Conservation (phyloP, 1,140 invertebrate genomes). For the Penaeus indicus region DNA sequence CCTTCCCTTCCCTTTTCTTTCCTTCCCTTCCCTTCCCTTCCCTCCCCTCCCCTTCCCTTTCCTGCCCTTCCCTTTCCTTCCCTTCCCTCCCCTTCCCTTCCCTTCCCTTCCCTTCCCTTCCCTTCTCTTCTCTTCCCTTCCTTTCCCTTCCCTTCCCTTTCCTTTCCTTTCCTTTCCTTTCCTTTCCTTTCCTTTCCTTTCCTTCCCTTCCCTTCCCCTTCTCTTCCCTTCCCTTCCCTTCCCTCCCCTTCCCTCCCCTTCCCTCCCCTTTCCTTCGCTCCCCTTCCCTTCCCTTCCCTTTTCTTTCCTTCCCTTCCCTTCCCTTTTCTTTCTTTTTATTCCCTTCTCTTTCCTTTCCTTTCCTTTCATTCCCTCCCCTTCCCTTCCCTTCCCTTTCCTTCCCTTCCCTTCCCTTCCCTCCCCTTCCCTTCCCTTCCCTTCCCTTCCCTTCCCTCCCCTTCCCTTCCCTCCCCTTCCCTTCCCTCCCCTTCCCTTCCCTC, state of each 20-base stretch:
- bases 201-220: background rate
- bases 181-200: background rate
- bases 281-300: background rate
- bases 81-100: background rate
- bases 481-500: background rate
- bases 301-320: background rate
- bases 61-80: background rate
- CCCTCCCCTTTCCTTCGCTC: background rate
- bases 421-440: background rate
- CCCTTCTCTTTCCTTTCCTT: background rate
- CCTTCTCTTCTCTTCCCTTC: background rate
- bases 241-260: background rate
- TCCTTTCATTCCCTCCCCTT: background rate
- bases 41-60: background rate
- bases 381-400: background rate
- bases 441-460: background rate
- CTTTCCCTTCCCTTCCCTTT: background rate
- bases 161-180: background rate
- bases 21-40: too few relatives aligned
- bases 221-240: background rate
- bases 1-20: background rate
- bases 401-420: background rate
- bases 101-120: background rate
- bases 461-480: background rate
- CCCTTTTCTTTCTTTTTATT: background rate